Evolutionary conservation across 2,888 invertebrate species (phyloP).

Genomic region (Drosophila ezoana): DNA sequence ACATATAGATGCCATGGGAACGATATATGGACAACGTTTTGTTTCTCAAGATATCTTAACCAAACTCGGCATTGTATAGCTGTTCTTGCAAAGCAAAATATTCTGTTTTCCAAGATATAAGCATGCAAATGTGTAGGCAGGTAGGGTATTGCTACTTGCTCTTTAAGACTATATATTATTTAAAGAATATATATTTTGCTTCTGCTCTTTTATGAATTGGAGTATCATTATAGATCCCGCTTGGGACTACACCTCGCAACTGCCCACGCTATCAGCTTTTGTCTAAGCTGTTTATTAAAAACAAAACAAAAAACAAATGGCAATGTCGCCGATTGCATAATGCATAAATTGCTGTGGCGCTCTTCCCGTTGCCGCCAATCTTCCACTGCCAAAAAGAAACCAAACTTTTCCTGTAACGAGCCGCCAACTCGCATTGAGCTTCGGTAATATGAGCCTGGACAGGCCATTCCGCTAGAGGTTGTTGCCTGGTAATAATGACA

Average conservation of each 20-base stretch:
- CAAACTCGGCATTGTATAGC: no score
- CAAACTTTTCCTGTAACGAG: slow-evolving; percentile 73
- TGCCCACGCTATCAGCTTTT: slow-evolving; percentile 14
- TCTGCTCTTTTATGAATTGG: neutral
- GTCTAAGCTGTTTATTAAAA: slow-evolving; percentile 17
- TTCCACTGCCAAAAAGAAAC: slow-evolving; percentile 32
- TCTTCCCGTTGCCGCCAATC: slow-evolving; percentile 33
- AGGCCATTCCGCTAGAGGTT: slow-evolving; percentile 65
- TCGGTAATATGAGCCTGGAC: slow-evolving; percentile 70
- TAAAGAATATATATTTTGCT: neutral
- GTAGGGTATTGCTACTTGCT: no score
- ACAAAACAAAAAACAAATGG: slow-evolving; percentile 29
- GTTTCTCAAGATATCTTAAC: no score
- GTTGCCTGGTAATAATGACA: slow-evolving; percentile 82
- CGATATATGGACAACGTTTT: no score
- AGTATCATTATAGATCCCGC: slow-evolving; percentile 9
- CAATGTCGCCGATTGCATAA: slow-evolving; percentile 67
- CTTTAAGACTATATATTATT: no score
- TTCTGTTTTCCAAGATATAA: no score
- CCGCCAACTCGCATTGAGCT: slow-evolving; percentile 68
- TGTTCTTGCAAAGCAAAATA: no score
- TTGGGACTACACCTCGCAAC: slow-evolving; percentile 2
- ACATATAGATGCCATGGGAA: no score
- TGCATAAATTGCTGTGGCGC: slow-evolving; percentile 53
- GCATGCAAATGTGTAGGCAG: no score